Conservation (phyloP, 1,140 invertebrate species). For the Plodia interpunctella region DNA sequence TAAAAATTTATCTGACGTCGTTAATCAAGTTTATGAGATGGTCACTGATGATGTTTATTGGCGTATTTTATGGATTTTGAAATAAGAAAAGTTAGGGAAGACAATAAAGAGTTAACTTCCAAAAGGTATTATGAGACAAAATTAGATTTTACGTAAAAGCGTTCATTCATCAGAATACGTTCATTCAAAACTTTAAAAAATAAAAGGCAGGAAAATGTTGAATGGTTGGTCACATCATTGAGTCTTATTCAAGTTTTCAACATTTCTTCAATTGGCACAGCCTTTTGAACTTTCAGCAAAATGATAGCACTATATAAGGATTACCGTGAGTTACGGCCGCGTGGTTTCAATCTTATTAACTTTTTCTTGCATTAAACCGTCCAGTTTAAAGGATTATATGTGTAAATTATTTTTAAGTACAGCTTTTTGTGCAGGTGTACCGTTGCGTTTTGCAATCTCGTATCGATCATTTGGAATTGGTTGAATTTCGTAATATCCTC, state of each 20-base stretch:
- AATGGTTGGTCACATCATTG: not conserved
- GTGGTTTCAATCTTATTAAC: slow-evolving; percentile 1
- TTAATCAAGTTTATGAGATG: slow-evolving; percentile 1
- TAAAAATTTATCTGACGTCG: not conserved
- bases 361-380: not conserved
- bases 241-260: not conserved
- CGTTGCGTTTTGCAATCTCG: not conserved
- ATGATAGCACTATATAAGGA: slow-evolving; percentile 2
- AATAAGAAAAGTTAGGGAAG: not conserved
- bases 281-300: slow-evolving; percentile 7
- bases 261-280: slow-evolving; percentile 1
- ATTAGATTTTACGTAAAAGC: not conserved
- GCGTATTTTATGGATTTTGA: not conserved
- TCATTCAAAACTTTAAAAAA: too few relatives aligned
- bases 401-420: slow-evolving; percentile 6
- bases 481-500: too few relatives aligned
- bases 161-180: too few relatives aligned
- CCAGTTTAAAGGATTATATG: slow-evolving; percentile 2
- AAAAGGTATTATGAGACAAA: not conserved
- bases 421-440: not conserved
- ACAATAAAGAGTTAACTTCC: not conserved
- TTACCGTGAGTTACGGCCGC: not conserved
- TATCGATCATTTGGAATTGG: not conserved
- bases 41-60: not conserved
- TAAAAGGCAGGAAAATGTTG: not conserved